Base-by-base conservation (phyloP, 2,888 invertebrate genomes). In the Thereva nobilitata region DNA sequence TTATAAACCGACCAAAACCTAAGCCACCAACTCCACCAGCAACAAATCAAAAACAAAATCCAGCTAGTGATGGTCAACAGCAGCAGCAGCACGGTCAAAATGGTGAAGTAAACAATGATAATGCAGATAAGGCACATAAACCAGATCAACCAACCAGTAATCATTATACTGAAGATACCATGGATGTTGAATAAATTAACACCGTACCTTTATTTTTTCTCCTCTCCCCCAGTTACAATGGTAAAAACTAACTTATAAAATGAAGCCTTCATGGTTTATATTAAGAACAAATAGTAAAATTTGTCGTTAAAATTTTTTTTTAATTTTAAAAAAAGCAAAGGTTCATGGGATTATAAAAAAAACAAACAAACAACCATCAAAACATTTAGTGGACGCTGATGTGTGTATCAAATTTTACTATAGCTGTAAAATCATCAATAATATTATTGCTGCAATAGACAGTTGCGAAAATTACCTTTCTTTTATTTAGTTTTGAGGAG, bases 1-100 rank as follows among this genome's bases (percentile, higher is more conserved):
- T 97, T 71, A 82, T 97, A 71, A 94, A 91, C 80, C 95, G 95
- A 79, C 92, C 94, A 61, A 94, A 94, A 80, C 96, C 97, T 5
- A 94, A 95, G 80, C 86, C 86, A 10, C 85, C 86, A 50, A 82
- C 85, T 1, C 86, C 86, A 54, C 86, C 86, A 47, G 84, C 85
- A 74, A 79, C 82, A n/a, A 67, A 70, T 56, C 68, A 70, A 10
- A 64, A 64, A 41, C 41, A 67, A n/a, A 57, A 50, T 52, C 23
- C 64, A 35, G 53, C 38, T 7, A 4, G 4, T 40, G 59, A 49
- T 56, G 37, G 38, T 2, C 70, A 72, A 45, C 45, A 45, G n/a
- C 42, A 45, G n/a, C 42, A 47, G 6, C 56, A 65, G 42, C 2
- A 8, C 8, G 73, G 75, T 41, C 75, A 76, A 52, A 76, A 76